Evolutionary conservation across 2,113 vertebrate genomes (phyloP), one percentile per base, ranked within the genome.

Genomic region (Merops nubicus): DNA sequence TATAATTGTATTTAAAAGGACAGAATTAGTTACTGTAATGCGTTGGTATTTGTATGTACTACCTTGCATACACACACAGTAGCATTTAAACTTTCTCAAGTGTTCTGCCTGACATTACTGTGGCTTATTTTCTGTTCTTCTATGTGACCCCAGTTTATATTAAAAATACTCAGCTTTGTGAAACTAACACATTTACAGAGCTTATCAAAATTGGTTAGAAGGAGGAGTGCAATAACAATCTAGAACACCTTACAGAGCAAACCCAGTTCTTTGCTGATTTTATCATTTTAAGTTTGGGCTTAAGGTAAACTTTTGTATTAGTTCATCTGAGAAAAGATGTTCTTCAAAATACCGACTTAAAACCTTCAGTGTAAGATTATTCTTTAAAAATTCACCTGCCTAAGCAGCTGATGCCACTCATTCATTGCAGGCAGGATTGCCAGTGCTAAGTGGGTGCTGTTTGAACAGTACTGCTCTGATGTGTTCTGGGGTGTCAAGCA

Each of bases 191-290:
- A 8, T 51, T 65, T 50, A 29, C 33, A 50, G 38, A 90, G 43
- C 12, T 64, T 82, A 53, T 48, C 15, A 47, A 40, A 81, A 47
- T 11, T 28, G 33, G 2, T 81, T 91, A 40, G 26, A 79, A 70
- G 31, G 34, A 29, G 47, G n/a, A 57, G 47, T 33, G 36, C 34
- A 87, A 3, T 75, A 87, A 38, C 13, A 38, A 9, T 47, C 33
- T 70, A 21, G n/a, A 68, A 53, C 14, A 33, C 5, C 2, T 60
- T 76, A 43, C 19, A 73, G 29, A 69, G 70, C 62, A 78, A 69
- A 62, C 0, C 0, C 1, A 31, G 2, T 54, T 68, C 2, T 79
- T 65, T 38, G 4, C 29, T 85, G 16, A 23, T 68, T 67, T 72
- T 87, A 34, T 50, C 2, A 12, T 79, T 85, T 56, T 40, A 76